A percentile compares a stretch with the other conserved stretches of the same genome.
Conservation (phyloP, 2,888 invertebrate genomes). For the Uloborus plumipes region DNA sequence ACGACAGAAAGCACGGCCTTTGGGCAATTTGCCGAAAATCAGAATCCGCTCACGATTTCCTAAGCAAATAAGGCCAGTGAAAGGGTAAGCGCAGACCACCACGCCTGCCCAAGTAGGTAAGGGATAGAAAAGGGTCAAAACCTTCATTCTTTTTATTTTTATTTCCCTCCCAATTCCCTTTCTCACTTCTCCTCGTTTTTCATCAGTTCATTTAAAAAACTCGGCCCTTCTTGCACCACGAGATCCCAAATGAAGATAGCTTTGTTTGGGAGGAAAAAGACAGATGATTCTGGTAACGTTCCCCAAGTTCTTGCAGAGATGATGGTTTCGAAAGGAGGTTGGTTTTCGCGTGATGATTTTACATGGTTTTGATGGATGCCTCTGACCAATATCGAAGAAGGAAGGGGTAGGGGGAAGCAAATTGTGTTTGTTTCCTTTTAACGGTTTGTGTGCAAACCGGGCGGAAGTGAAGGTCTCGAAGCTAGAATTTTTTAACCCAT, state of each 20-base stretch:
- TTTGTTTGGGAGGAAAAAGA: constrained; percentile 27
- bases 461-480: neutral
- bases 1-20: no score
- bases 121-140: constrained; percentile 46
- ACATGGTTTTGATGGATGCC: constrained; percentile 5
- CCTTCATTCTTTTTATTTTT: constrained; percentile 35
- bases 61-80: constrained; percentile 36
- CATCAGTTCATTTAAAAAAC: neutral
- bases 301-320: constrained; percentile 11
- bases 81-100: constrained; percentile 7
- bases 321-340: constrained; percentile 23
- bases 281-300: constrained; percentile 10
- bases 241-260: constrained; percentile 39
- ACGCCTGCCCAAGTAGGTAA: constrained; percentile 36
- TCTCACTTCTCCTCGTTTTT: constrained; percentile 3
- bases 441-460: constrained; percentile 6
- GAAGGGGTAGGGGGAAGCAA: no score
- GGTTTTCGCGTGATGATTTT: neutral
- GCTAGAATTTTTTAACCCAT: neutral
- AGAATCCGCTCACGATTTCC: constrained; percentile 26
- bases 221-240: neutral
- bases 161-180: neutral
- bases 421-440: neutral
- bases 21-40: no score
- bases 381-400: neutral